Percentiles rank a stretch among this genome's conserved stretches.
Evolutionary conservation across 2,888 invertebrate species (phyloP).

Genomic region (Ephialtes manifestator): DNA sequence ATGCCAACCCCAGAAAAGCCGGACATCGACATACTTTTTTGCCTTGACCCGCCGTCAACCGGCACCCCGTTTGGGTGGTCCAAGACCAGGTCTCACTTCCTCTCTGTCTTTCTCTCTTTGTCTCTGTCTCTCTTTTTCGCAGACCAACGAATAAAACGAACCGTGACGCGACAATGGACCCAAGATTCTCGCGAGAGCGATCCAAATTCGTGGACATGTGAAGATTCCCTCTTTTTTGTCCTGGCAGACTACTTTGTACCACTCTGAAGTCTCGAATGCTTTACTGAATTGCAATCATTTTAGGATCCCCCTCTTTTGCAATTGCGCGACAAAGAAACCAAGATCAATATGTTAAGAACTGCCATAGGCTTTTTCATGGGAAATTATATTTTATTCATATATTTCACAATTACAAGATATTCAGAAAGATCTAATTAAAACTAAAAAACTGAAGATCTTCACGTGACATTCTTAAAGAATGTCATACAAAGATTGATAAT

Average conservation of each 20-base stretch:
- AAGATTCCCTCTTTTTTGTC: conserved; percentile 16
- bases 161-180: conserved; percentile 66
- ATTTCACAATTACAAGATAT: neutral
- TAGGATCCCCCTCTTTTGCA: neutral
- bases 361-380: neutral
- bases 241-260: conserved; percentile 58
- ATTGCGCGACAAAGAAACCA: neutral
- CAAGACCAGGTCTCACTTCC: conserved; percentile 39
- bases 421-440: neutral
- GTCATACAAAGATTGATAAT: too few relatives aligned
- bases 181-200: conserved; percentile 55
- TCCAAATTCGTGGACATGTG: conserved; percentile 59
- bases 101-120: conserved; percentile 1
- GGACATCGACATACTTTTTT: conserved; percentile 71
- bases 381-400: neutral
- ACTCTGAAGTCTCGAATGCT: conserved; percentile 18
- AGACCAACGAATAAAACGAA: conserved; percentile 55
- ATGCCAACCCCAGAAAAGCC: conserved; percentile 73
- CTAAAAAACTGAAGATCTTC: too few relatives aligned
- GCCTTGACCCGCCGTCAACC: conserved; percentile 65
- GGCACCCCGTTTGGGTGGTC: conserved; percentile 71
- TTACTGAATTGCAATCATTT: neutral
- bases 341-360: neutral
- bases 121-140: neutral
- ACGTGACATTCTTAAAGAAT: too few relatives aligned